Base-by-base conservation (phyloP, 2,797 vertebrate genomes). In the Xyrichtys novacula region DNA sequence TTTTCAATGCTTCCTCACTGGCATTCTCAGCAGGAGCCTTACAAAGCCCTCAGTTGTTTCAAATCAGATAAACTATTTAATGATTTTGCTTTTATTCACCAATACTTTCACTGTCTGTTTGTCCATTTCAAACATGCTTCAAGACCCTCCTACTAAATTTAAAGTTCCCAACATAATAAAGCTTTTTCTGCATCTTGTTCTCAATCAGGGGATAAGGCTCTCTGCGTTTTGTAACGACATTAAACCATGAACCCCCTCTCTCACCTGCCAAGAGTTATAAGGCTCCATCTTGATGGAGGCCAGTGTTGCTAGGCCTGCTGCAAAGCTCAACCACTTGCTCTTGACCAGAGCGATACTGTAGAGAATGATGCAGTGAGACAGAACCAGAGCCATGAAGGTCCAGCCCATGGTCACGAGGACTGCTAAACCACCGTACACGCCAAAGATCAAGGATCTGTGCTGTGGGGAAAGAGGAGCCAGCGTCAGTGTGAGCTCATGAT, bases 251-350 rank as follows among this genome's bases (percentile, higher is more conserved):
- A 56, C 34, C 3, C 17, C 7, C 6, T 31, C 31, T 49, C 84
- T 85, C 64, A 98, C 98, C 96, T 99, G 98, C 97, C 97, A 99
- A 6, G 94, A 93, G 88, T 92, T 96, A n/a, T 97, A 96, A 0
- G 97, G 97, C 56, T 99, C 97, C 89, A 97, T 66, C 87, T 98
- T 98, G 90, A 99, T 95, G 36, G 97, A 96, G 16, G 96, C 96
- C 0, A 99, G 91, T 36, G 96, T 96, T 83, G 91, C 90, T 40
- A 99, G 92, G 17, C 98, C 97, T 0, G 96, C 94, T 3, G 87
- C 75, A 0, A 97, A 96, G 71, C 96, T 97, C 72, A 99, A 85
- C 96, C 96, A 98, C 73, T 94, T 96, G 85, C 90, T 95, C 83
- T 98, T 98, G 39, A 93, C 67, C 49, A 98, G 76, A 0, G 95